Evolutionary conservation across 2,888 invertebrate genomes (phyloP), one percentile per base, ranked within the genome.

Genomic region (Enchytraeus crypticus): DNA sequence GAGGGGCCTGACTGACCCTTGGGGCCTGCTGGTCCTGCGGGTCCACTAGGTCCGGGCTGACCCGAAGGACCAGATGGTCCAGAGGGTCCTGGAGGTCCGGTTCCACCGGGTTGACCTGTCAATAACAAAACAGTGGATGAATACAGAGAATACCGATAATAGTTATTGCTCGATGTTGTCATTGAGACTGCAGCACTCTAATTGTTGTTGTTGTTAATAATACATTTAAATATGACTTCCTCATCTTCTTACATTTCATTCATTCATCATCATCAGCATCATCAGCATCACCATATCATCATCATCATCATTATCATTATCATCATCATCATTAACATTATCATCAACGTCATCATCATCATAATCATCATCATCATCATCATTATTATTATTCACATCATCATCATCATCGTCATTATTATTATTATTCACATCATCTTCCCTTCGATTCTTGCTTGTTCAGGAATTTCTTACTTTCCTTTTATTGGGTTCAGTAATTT

Each of bases 81-180:
- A 4, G 59, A 59, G 2, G 86, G 84, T 5, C 90, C 90, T 5
- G 26, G 4, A 4, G 53, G 56, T 60, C 58, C 61, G 3, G 61
- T 46, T 26, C 49, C 5, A n/a, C 57, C 59, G 23, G 43, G 11
- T 14, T 23, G 26, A 53, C 53, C 53, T 14, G n/a, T n/a, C 21
- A 2, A 5, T 30, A 33, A 11, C 53, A 30, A 5, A 8, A 23
- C n/a, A n/a, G n/a, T n/a, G n/a, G n/a, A n/a, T n/a, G n/a, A n/a
- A n/a, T n/a, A n/a, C n/a, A n/a, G n/a, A n/a, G n/a, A n/a, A n/a
- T n/a, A n/a, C n/a, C n/a, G n/a, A n/a, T n/a, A n/a, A n/a, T n/a
- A n/a, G n/a, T n/a, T n/a, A n/a, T n/a, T n/a, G n/a, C n/a, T n/a
- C n/a, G n/a, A n/a, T n/a, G n/a, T n/a, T n/a, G n/a, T n/a, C n/a